Percentiles rank a stretch among this genome's conserved stretches.
Conservation (phyloP, 2,888 invertebrate species). For the Latrodectus hesperus region DNA sequence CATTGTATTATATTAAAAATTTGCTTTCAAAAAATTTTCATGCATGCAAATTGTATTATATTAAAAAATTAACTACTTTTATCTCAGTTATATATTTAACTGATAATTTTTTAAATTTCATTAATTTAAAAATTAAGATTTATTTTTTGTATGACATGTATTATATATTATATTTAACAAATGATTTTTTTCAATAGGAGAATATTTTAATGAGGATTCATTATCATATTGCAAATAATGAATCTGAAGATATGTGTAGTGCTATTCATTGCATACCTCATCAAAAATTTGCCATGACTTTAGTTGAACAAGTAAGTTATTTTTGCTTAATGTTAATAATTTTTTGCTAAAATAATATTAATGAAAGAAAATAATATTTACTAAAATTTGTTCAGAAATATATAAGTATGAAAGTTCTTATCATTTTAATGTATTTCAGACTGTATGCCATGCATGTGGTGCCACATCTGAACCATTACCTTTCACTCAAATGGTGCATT, state of each 20-base stretch:
- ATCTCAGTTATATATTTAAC: not conserved
- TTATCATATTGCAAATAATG: slow-evolving; percentile 85
- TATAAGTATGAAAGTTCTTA: too few relatives aligned
- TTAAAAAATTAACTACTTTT: not conserved
- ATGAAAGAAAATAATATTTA: not conserved
- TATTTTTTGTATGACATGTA: not conserved
- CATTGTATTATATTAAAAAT: too few relatives aligned
- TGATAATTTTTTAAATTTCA: not conserved
- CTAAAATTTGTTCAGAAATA: too few relatives aligned
- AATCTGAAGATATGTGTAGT: slow-evolving; percentile 91
- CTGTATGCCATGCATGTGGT: slow-evolving; percentile 92
- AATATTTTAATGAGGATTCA: slow-evolving; percentile 93
- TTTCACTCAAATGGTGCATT: slow-evolving; percentile 98
- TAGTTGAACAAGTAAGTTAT: slow-evolving; percentile 82
- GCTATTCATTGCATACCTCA: slow-evolving; percentile 93
- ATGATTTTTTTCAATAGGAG: slow-evolving; percentile 78
- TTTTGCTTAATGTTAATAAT: not conserved
- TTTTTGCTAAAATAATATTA: slow-evolving; percentile 76
- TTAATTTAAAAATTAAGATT: not conserved
- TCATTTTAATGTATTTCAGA: slow-evolving; percentile 78
- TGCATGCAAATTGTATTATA: too few relatives aligned
- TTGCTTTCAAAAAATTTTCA: too few relatives aligned
- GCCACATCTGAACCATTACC: slow-evolving; percentile 94
- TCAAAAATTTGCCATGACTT: slow-evolving; percentile 95
- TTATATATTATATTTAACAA: not conserved